Evolutionary conservation across 2,797 vertebrate genomes (phyloP).

Genomic region (Gastrophryne carolinensis): DNA sequence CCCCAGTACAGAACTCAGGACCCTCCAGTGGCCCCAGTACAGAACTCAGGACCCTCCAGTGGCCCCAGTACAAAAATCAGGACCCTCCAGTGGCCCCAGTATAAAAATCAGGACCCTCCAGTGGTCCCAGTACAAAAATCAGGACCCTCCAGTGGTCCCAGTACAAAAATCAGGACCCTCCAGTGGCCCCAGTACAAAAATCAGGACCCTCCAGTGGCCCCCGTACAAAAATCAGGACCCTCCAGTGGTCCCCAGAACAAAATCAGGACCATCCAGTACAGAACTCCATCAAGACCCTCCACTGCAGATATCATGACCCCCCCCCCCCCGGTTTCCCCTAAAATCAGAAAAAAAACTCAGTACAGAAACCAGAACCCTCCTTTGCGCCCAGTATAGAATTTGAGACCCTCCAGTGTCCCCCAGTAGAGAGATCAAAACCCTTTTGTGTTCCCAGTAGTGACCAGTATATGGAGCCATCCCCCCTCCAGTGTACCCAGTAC

Average conservation of each 20-base stretch:
- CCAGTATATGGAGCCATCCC: background rate
- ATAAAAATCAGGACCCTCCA: too few species aligned
- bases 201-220: background rate
- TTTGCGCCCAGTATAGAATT: background rate
- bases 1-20: too few species aligned
- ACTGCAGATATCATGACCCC: background rate
- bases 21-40: too few species aligned
- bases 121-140: too few species aligned
- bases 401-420: background rate
- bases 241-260: background rate
- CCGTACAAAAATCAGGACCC: background rate
- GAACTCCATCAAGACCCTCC: background rate
- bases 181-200: background rate
- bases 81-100: too few species aligned
- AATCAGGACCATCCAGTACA: too few species aligned
- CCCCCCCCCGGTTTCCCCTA: too few species aligned
- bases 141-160: too few species aligned
- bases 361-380: background rate
- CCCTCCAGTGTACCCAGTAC: background rate
- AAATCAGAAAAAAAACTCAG: background rate
- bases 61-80: too few species aligned
- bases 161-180: too few species aligned
- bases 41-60: too few species aligned
- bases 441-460: background rate
- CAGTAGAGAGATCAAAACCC: background rate